Base-by-base conservation (phyloP, 2,888 invertebrate species). In the Formica aserva region DNA sequence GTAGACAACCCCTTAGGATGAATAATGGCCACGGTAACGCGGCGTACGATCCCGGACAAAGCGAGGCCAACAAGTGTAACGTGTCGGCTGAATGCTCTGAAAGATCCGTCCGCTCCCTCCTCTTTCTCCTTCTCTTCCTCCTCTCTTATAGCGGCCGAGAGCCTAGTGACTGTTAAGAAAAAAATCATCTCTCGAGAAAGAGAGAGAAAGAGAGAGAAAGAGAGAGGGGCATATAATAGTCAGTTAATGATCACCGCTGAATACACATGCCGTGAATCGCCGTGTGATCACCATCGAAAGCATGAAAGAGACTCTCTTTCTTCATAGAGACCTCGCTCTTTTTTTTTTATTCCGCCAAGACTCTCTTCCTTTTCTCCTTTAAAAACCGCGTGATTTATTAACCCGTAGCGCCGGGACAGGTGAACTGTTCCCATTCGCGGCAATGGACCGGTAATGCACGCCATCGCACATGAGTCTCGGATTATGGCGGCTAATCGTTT, bases 371-470 rank as follows among this genome's bases (percentile, higher is more conserved):
- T 71, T 65, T 75, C 26, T 72, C 32, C 66, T 86, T 87, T 90
- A 89, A 90, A 90, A 90, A 89, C 84, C 87, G 83, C 76, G 87
- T 92, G 92, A 92, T 92, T 92, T 92, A 92, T 92, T 87, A 89
- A 91, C 76, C 86, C 82, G 69, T 87, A 83, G 88, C 91, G 89
- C 85, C 88, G 63, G 82, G 92, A 92, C 92, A 92, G 92, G 92
- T 92, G 92, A 88, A 91, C 89, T 86, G 86, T 90, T 89, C 84
- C 87, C 82, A 83, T 85, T 71, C 62, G n/a, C 65, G 67, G 77
- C 45, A 82, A 84, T 82, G 71, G 67, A 62, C 82, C 38, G 48
- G 75, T 88, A 88, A 89, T 87, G 88, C 85, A 87, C 72, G 84
- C 69, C 77, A 86, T 89, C 85, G 22, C 62, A 83, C 85, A 84